These are phyloP conservation scores for Euglossa dilemma DNA, from an alignment of 1,140 invertebrate species.

Conservation along the genomic window DNA sequence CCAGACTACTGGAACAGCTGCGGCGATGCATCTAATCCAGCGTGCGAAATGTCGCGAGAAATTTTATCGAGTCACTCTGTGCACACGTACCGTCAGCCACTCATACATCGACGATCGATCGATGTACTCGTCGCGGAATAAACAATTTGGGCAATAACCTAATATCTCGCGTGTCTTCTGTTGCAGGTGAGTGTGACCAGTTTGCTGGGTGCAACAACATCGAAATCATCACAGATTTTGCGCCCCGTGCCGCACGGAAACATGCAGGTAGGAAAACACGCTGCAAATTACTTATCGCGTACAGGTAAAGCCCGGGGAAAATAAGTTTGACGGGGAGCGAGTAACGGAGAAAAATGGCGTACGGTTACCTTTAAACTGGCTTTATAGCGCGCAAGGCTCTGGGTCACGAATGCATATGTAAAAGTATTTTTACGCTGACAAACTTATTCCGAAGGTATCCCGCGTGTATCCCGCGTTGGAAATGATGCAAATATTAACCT, in stretches of 20 bases:
- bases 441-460: background rate
- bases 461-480: too few species aligned
- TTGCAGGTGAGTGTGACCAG: slow-evolving; percentile 61
- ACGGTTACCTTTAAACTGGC: background rate
- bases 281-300: background rate
- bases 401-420: too few species aligned
- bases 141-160: background rate
- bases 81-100: background rate
- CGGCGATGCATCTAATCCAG: background rate
- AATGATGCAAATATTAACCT: background rate
- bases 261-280: slow-evolving; percentile 55
- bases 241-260: slow-evolving; percentile 43
- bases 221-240: slow-evolving; percentile 44
- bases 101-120: background rate
- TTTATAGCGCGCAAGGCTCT: background rate
- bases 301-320: background rate
- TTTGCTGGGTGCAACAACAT: slow-evolving; percentile 33
- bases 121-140: background rate
- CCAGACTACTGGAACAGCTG: slow-evolving; percentile 20
- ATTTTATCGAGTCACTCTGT: background rate
- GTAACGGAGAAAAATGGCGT: background rate
- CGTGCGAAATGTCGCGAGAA: background rate
- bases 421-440: too few species aligned
- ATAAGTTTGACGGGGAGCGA: background rate
- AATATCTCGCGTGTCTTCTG: slow-evolving; percentile 7